Evolutionary conservation across 2,797 vertebrate species (phyloP), one percentile per base, ranked within the genome.

Genomic region (Thamnophis elegans): DNA sequence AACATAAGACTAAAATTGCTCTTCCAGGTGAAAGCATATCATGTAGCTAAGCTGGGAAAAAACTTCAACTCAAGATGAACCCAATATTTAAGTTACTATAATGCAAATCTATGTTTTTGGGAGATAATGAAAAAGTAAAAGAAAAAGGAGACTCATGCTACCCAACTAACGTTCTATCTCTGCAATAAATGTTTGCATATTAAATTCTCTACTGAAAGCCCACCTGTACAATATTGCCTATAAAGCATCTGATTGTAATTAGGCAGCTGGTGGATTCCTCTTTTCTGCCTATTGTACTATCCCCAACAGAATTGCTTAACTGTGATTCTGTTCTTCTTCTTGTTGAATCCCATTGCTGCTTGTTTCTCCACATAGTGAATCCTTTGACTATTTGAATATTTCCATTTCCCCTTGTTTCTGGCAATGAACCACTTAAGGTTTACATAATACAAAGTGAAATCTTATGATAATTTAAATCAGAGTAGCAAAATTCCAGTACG

Each of bases 201-300:
- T 93, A 89, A 89, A 89, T 62, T 78, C 55, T 68, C 42, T 91
- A 93, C 88, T 93, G 88, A 93, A 91, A 91, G 85, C 82, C 42
- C 91, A 91, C 90, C 91, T 91, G 88, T 87, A 89, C 88, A 59
- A 91, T 78, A 78, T 55, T 90, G 88, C 90, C 62, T 54, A 91
- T 87, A 90, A 86, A 93, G 65, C 85, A 87, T 90, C 91, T 93
- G 88, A 89, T 92, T 89, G 85, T 18, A 85, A 89, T 36, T 60
- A 92, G 78, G 91, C 94, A 94, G 89, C 85, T 90, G 91, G 87
- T 2, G 0, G 93, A n/a, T 89, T 89, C 0, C 0, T 26, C 10
- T 28, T 68, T 56, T 56, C 16, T 3, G 0, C 51, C 53, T 11
- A 87, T 94, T 90, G 32, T 51, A 87, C 58, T 85, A 85, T 92